Base-by-base conservation (phyloP, 2,797 vertebrate genomes). In the Nyctalus aviator region DNA sequence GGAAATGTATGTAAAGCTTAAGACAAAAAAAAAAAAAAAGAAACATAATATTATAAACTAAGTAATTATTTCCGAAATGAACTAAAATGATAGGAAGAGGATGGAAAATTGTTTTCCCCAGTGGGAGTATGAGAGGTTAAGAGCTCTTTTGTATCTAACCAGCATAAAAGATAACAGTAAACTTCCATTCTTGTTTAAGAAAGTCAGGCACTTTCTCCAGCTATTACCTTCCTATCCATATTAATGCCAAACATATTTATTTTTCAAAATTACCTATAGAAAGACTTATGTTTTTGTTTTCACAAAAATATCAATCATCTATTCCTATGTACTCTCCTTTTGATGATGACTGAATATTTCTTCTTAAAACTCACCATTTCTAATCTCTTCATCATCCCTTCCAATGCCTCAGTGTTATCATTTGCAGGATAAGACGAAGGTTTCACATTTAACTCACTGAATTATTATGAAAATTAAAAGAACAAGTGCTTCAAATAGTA, bases 1-100 rank as follows among this genome's bases (percentile, higher is more conserved):
- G 25, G 12, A 62, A 13, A 27, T 25, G 25, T 27, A 59, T 62
- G 27, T 27, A 62, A 62, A 62, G 30, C 27, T 62, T 62, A 62
- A 62, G 59, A 62, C 12, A 62, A 62, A 62, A 62, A 59, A 27
- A 62, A 68, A 86, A 78, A 77, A 82, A 18, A 94, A 72, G 27
- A 76, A 64, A 84, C 5, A 62, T 55, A 76, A 14, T 32, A 81
- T 85, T 82, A 21, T 91, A 75, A 87, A 79, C 30, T 59, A 79
- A 64, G 5, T 17, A 76, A 73, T 86, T 18, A 46, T 92, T 96
- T 95, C 66, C 10, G 41, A 94, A 91, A 90, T 90, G 50, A 92
- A 93, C 41, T 41, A 37, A 87, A 81, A 81, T 62, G 78, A 71
- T 30, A 90, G 21, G 17, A 72, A 77, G 84, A 87, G n/a, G 93